Conservation (phyloP, 2,888 invertebrate species). For the Monochamus alternatus region DNA sequence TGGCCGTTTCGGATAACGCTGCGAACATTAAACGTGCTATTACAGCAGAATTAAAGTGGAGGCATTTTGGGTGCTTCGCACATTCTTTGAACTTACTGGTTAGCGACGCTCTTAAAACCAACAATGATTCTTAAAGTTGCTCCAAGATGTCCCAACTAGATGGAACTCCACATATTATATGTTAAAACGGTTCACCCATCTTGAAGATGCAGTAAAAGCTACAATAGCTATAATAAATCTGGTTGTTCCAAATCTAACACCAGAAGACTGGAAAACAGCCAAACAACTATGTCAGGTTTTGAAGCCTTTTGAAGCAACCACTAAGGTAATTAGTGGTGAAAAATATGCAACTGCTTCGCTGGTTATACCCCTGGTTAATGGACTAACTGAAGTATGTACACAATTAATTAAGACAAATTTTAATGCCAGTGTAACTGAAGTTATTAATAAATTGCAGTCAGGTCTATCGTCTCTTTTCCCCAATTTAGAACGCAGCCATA, state of each 20-base stretch:
- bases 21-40: not conserved
- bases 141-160: not conserved
- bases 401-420: not conserved
- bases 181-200: not conserved
- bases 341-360: conserved; percentile 40
- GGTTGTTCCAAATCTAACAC: conserved; percentile 5
- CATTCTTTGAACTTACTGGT: conserved; percentile 16
- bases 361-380: conserved; percentile 36
- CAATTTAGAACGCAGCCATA: conserved; percentile 35
- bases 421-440: not conserved
- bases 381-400: conserved; percentile 27
- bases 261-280: conserved; percentile 43
- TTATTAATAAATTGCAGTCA: conserved; percentile 7
- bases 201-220: not conserved
- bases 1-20: not conserved
- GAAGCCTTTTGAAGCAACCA: conserved; percentile 43
- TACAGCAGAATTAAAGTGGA: not conserved
- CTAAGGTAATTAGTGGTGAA: conserved; percentile 43
- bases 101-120: not conserved
- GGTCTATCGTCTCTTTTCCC: not conserved
- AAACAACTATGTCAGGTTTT: conserved; percentile 42
- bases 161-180: not conserved
- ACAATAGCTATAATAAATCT: not conserved
- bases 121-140: not conserved
- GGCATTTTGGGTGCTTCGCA: conserved; percentile 2